Percentiles rank a stretch among this genome's conserved stretches.
These are phyloP conservation scores for Congeria kusceri DNA, from an alignment of 2,888 invertebrate genomes.

Conservation along the genomic window DNA sequence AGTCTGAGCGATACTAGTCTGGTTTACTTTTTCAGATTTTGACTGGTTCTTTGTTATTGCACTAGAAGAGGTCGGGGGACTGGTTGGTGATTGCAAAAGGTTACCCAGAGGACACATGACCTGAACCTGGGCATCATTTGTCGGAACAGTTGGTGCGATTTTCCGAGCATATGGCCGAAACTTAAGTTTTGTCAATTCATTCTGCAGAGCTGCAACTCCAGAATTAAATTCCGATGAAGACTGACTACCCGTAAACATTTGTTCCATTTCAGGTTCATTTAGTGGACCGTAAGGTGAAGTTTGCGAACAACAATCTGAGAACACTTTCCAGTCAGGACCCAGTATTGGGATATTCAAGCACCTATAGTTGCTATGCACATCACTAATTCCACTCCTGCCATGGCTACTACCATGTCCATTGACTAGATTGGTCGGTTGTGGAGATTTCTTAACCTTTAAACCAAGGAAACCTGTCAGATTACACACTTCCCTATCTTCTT, in stretches of 20 bases:
- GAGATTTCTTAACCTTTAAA: constrained; percentile 34
- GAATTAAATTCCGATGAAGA: constrained; percentile 41
- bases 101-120: constrained; percentile 69
- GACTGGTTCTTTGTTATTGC: constrained; percentile 19
- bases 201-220: constrained; percentile 49
- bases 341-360: constrained; percentile 58
- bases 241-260: neutral
- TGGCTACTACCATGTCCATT: constrained; percentile 43
- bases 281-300: constrained; percentile 65
- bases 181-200: constrained; percentile 42
- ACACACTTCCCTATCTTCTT: constrained; percentile 79
- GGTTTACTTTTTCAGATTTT: constrained; percentile 21
- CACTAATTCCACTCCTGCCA: constrained; percentile 17
- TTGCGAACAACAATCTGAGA: constrained; percentile 61
- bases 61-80: constrained; percentile 34
- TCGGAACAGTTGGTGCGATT: constrained; percentile 58
- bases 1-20: constrained; percentile 31
- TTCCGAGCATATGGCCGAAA: constrained; percentile 67
- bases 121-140: constrained; percentile 69
- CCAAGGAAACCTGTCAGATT: constrained; percentile 70
- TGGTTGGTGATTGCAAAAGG: constrained; percentile 32
- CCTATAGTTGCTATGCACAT: constrained; percentile 47
- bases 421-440: constrained; percentile 32
- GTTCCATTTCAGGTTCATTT: constrained; percentile 52
- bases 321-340: constrained; percentile 62